phyloP scores from a whole-genome alignment of 2,113 vertebrate genomes.

The Megaceryle maxima region DNA sequence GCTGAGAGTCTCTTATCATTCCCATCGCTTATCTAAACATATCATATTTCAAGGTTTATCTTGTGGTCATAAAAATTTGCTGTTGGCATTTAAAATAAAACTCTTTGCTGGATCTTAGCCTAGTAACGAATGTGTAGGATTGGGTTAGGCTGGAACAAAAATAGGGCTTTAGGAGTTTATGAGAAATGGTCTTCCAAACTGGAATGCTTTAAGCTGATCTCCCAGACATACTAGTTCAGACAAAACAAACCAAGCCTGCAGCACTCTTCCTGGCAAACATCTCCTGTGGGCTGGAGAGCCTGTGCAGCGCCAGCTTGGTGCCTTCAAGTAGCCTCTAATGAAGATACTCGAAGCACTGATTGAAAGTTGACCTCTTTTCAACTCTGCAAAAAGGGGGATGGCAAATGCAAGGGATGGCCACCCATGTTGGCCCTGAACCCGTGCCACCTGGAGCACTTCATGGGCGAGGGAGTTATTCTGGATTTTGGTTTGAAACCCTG shows the following conservation, averaged over 20 bases:
- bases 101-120: conserved; percentile 13
- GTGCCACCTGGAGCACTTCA: rapidly evolving
- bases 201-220: not conserved
- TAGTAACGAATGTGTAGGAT: not conserved
- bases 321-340: not conserved
- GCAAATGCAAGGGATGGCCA: rapidly evolving
- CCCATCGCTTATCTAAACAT: conserved; percentile 22
- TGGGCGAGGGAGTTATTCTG: not conserved
- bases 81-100: conserved; percentile 5
- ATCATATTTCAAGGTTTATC: conserved; percentile 41
- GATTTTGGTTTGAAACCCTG: not conserved
- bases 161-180: not conserved
- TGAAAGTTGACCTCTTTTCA: not conserved
- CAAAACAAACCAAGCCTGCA: not conserved
- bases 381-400: not conserved
- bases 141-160: not conserved
- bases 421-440: not conserved
- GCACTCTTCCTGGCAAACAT: not conserved
- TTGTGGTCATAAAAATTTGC: conserved; percentile 35
- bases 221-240: not conserved
- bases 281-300: not conserved
- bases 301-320: not conserved
- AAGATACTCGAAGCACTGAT: not conserved
- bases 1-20: not conserved
- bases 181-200: conserved; percentile 2